Conservation (phyloP, 2,888 invertebrate genomes). For the Rhyacophila evoluta region DNA sequence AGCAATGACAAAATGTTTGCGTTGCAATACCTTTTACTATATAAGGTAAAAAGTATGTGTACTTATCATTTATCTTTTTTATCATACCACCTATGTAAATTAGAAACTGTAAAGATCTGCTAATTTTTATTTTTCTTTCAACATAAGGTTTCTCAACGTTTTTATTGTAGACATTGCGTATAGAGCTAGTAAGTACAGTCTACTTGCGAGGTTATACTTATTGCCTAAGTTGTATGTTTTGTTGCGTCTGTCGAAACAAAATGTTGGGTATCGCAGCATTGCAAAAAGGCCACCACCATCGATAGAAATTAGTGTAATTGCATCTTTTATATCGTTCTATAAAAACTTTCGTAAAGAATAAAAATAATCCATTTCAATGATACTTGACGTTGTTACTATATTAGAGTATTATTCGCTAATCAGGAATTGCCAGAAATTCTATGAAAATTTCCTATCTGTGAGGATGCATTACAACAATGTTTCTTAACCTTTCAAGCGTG, state of each 20-base stretch:
- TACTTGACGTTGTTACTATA: too few relatives aligned
- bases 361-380: too few relatives aligned
- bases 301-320: neutral
- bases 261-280: slow-evolving; percentile 27
- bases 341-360: neutral
- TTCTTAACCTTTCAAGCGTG: too few relatives aligned
- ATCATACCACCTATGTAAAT: neutral
- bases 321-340: neutral
- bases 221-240: slow-evolving; percentile 41
- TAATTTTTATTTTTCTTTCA: slow-evolving; percentile 34
- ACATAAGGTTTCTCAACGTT: slow-evolving; percentile 41
- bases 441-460: too few relatives aligned
- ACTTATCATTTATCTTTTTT: neutral
- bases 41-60: neutral
- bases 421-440: too few relatives aligned
- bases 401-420: too few relatives aligned
- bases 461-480: too few relatives aligned
- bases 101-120: neutral
- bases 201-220: slow-evolving; percentile 33
- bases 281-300: neutral
- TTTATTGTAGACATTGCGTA: slow-evolving; percentile 43
- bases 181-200: slow-evolving; percentile 30
- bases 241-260: slow-evolving; percentile 39
- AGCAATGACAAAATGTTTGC: neutral
- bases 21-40: neutral